Evolutionary conservation across 1,140 invertebrate genomes (phyloP), one percentile per base, ranked within the genome.

Genomic region (Calosoma granatense): DNA sequence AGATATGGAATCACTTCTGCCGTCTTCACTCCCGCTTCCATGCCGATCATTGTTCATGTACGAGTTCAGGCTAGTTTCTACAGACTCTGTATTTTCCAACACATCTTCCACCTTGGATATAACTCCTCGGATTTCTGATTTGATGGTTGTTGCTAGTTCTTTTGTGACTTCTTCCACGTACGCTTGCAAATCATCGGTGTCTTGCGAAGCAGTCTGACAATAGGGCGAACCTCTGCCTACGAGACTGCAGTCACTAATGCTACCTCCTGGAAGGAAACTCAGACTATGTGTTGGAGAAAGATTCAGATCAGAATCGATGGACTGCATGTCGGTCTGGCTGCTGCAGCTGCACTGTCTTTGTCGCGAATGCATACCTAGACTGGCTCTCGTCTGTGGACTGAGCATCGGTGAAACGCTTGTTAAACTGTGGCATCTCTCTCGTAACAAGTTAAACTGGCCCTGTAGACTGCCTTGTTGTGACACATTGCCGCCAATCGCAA

Each of bases 71-170:
- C 55, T 19, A 15, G 11, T 20, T 30, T 55, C 43, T 59, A 55
- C 11, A 20, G 55, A 65, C 59, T 81, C 78, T 1, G 78, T 80
- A 64, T 86, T 85, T 20, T 85, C 85, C 1, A 88, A 67, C 22
- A 84, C 85, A 67, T 88, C 85, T 59, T 87, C 84, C 0, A 89
- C 86, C 68, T 83, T 82, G 0, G 82, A 85, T 54, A 88, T 88
- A 0, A 89, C 86, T 70, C 83, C 86, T 1, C 86, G 73, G 20
- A 89, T 85, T 75, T 88, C 86, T 2, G 86, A 88, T 67, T 88
- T 90, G 6, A 89, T 86, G 70, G 88, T 86, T 4, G 84, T 87
- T 0, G 86, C 85, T 51, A 88, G 71, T 73, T 88, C 85, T 72
- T 82, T 84, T 0, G 85, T 86, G 62, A 86, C 80, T 70, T 86